A percentile compares a stretch with the other conserved stretches of the same genome.
Evolutionary conservation across 2,888 invertebrate species (phyloP).

Genomic region (Dolichomitus sp.): DNA sequence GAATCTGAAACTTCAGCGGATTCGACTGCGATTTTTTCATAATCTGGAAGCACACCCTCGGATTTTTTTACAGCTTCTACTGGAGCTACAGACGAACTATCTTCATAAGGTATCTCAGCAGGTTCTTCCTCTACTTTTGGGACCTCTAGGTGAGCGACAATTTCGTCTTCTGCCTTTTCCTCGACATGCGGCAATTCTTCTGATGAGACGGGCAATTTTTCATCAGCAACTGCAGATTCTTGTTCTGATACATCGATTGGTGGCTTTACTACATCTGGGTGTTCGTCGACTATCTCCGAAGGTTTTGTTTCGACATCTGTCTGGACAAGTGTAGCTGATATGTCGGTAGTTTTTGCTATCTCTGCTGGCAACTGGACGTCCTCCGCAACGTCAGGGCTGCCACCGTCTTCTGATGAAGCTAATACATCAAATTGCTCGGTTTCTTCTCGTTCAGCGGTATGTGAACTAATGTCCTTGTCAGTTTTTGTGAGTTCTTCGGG

Average conservation of each 20-base stretch:
- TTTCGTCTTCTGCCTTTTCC: neutral
- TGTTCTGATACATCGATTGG: constrained; percentile 5
- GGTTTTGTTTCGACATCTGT: neutral
- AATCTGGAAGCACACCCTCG: neutral
- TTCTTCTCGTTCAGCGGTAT: neutral
- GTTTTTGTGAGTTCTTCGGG: neutral
- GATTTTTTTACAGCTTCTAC: constrained; percentile 9
- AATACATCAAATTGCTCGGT: neutral
- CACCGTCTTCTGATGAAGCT: neutral
- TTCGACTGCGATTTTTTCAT: neutral
- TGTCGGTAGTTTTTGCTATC: neutral
- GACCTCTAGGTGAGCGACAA: neutral
- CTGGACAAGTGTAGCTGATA: neutral
- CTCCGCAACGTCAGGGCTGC: neutral
- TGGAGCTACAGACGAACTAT: neutral
- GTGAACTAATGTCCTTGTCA: neutral
- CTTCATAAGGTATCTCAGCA: neutral
- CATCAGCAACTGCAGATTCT: neutral
- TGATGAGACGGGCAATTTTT: neutral
- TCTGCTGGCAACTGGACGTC: neutral
- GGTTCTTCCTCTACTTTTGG: neutral
- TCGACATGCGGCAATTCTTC: neutral
- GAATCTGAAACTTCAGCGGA: constrained; percentile 3
- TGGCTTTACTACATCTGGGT: neutral
- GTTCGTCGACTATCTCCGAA: neutral